A percentile compares a stretch with the other conserved stretches of the same genome.
Conservation (phyloP, 2,797 vertebrate species). For the Pangasius krempfi region DNA sequence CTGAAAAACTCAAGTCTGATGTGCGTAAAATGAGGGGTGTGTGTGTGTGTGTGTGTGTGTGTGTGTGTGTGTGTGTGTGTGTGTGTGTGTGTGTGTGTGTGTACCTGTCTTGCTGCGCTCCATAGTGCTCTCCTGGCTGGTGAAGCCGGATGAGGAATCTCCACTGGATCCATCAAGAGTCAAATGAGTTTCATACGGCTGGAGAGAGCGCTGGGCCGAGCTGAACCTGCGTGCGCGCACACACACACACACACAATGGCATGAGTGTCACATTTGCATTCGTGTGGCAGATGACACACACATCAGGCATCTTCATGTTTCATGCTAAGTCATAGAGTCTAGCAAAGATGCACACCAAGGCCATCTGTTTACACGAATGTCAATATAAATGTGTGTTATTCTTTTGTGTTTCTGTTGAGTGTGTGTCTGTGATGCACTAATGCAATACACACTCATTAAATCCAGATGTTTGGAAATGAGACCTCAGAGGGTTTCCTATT, state of each 20-base stretch:
- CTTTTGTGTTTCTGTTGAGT: no score
- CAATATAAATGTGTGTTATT: not conserved
- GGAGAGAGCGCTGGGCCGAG: slow-evolving; percentile 74
- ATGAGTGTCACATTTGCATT: not conserved
- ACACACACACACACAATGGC: not conserved
- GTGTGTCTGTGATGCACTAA: not conserved
- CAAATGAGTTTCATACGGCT: slow-evolving; percentile 80
- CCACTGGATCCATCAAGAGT: slow-evolving; percentile 82
- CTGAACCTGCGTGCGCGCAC: slow-evolving; percentile 70
- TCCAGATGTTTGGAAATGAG: slow-evolving; percentile 16
- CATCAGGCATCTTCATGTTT: not conserved
- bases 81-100: slow-evolving; percentile 7
- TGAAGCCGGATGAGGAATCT: slow-evolving; percentile 86
- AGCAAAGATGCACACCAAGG: not conserved
- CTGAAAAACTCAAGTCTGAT: not conserved
- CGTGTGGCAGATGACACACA: not conserved
- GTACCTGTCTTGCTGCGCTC: slow-evolving; percentile 87
- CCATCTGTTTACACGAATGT: not conserved
- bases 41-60: not conserved
- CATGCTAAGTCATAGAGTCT: not conserved
- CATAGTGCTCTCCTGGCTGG: slow-evolving; percentile 88
- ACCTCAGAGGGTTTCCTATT: not conserved
- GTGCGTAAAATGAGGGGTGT: not conserved
- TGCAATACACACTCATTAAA: not conserved
- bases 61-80: slow-evolving; percentile 5